Evolutionary conservation across 2,113 vertebrate genomes (phyloP).

Genomic region (Atherinomorus stipes): DNA sequence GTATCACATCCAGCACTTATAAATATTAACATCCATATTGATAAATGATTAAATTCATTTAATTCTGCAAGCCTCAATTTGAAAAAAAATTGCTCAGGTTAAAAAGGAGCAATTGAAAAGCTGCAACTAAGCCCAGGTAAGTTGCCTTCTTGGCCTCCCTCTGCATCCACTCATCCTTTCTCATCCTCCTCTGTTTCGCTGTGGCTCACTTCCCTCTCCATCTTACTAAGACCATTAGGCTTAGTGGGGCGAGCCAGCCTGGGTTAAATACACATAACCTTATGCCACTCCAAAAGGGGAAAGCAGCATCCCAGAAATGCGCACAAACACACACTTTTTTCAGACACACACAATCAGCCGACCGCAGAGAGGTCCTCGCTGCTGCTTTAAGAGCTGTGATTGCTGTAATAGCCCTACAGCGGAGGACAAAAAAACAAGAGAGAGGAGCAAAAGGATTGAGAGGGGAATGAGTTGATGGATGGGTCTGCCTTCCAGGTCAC

Average conservation of each 20-base stretch:
- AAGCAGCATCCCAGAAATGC: constrained; percentile 23
- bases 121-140: neutral
- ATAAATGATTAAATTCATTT: too few species aligned
- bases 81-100: neutral
- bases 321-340: constrained; percentile 22
- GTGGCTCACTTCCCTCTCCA: constrained; percentile 29
- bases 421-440: constrained; percentile 43
- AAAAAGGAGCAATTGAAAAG: constrained; percentile 5
- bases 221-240: constrained; percentile 51
- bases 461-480: constrained; percentile 73
- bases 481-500: constrained; percentile 72
- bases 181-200: constrained; percentile 33
- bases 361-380: constrained; percentile 25
- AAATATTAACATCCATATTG: too few species aligned
- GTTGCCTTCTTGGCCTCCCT: constrained; percentile 9
- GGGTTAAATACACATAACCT: constrained; percentile 72
- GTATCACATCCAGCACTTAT: too few species aligned
- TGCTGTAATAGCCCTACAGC: constrained; percentile 64
- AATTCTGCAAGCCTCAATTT: neutral
- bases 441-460: constrained; percentile 52
- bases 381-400: constrained; percentile 67
- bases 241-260: constrained; percentile 28
- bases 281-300: constrained; percentile 14
- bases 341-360: constrained; percentile 27
- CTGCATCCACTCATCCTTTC: constrained; percentile 29